These are phyloP conservation scores for Leptobrachium ailaonicum DNA, from an alignment of 2,113 vertebrate genomes.

Conservation along the genomic window DNA sequence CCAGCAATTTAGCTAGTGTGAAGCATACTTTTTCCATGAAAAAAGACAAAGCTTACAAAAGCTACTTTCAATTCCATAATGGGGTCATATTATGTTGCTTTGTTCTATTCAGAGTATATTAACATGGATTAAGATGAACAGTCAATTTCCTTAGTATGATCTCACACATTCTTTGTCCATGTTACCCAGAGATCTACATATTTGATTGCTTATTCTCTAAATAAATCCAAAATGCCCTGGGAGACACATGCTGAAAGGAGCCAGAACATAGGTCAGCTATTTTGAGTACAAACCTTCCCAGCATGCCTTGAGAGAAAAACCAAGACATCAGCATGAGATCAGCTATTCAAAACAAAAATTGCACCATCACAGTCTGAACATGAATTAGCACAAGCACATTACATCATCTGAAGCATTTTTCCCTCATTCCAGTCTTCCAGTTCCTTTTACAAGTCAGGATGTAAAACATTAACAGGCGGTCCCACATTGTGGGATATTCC, in stretches of 20 bases:
- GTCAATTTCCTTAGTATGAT: too few relatives aligned
- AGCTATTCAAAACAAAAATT: neutral
- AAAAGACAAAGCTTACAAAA: too few relatives aligned
- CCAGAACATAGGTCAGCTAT: neutral
- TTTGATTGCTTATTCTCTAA: neutral
- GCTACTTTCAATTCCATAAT: too few relatives aligned
- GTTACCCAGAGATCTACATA: neutral
- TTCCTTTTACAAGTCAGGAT: neutral
- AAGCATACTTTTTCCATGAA: too few relatives aligned
- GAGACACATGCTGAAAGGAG: neutral
- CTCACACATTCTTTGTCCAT: neutral
- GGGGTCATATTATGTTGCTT: too few relatives aligned
- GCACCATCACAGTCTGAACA: neutral
- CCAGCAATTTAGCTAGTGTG: too few relatives aligned
- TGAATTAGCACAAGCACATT: neutral
- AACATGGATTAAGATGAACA: too few relatives aligned
- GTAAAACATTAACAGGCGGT: too few relatives aligned
- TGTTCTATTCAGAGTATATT: too few relatives aligned
- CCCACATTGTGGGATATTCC: too few relatives aligned
- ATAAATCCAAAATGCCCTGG: neutral
- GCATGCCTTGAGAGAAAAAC: neutral
- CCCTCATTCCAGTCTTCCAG: neutral
- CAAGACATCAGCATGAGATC: neutral
- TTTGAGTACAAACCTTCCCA: neutral
- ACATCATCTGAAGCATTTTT: neutral